Evolutionary conservation across 2,113 vertebrate genomes (phyloP).

Genomic region (Albula glossodonta): DNA sequence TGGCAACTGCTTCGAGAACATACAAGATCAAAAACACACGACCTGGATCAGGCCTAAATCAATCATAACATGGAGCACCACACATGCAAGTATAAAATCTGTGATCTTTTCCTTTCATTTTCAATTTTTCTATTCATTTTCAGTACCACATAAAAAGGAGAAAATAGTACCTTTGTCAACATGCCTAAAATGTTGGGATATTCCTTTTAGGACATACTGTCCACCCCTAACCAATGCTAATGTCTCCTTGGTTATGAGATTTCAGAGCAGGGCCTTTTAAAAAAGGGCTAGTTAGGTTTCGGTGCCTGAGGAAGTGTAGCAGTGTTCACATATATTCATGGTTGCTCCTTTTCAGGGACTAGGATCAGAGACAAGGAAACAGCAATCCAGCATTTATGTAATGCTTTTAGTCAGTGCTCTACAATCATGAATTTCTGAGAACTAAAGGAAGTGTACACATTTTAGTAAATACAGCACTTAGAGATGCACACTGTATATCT

Average conservation of each 20-base stretch:
- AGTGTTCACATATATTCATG: not conserved
- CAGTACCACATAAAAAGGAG: too few relatives aligned
- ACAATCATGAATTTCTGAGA: not conserved
- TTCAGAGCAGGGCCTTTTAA: not conserved
- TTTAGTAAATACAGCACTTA: not conserved
- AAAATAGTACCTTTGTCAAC: too few relatives aligned
- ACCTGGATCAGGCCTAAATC: too few relatives aligned
- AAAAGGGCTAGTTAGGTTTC: not conserved
- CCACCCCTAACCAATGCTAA: not conserved
- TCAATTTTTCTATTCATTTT: too few relatives aligned
- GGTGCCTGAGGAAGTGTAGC: not conserved
- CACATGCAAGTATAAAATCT: too few relatives aligned
- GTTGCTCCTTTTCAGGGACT: not conserved
- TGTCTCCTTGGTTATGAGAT: not conserved
- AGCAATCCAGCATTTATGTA: not conserved
- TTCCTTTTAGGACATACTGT: too few relatives aligned
- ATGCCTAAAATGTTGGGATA: too few relatives aligned
- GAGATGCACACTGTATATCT: not conserved
- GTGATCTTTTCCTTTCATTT: too few relatives aligned
- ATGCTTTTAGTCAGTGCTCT: conserved; percentile 1
- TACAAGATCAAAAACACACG: too few relatives aligned
- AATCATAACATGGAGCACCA: too few relatives aligned
- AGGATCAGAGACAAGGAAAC: not conserved
- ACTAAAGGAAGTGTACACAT: not conserved
- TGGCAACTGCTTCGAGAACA: too few relatives aligned